Evolutionary conservation across 2,113 vertebrate genomes (phyloP), one percentile per base, ranked within the genome.

Genomic region (Cairina moschata): DNA sequence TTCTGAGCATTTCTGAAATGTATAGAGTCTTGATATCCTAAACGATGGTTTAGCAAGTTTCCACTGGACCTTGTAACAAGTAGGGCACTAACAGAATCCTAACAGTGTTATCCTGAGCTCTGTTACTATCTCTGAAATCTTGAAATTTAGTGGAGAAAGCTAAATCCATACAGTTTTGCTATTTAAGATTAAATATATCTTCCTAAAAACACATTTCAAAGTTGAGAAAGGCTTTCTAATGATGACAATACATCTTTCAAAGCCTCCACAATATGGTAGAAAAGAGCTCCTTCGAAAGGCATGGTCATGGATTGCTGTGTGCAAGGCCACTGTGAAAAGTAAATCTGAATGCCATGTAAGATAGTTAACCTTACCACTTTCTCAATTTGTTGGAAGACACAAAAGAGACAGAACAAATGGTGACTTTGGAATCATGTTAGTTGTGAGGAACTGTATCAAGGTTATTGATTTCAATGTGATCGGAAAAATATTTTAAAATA

Each of bases 1-100:
- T 93, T 96, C 75, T 68, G 10, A 83, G 42, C 56, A 52, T 91
- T 97, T 78, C 48, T 82, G 63, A 86, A 86, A 60, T 48, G 14
- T 13, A 71, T 54, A 55, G 46, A 92, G 76, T 65, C 8, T 67
- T 71, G 12, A 23, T 90, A 80, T 78, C 55, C 13, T 78, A 77
- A 95, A 96, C 17, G 8, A 55, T 34, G 69, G 32, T 62, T 95
- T 89, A 76, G 31, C 29, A 58, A 55, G 56, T 91, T 95, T 83
- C 75, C 29, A 69, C 17, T 77, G 22, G 6, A 28, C 25, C 2
- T 7, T 56, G 38, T 50, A 83, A 86, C 17, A 32, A 34, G 29
- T 8, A 42, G 36, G 18, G 59, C 9, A 48, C 23, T 46, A 81
- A 17, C 8, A 83, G 91, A 95, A 84, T 81, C 71, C 20, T 74